Evolutionary conservation across 1,140 invertebrate genomes (phyloP), one percentile per base, ranked within the genome.

Genomic region (Drosophila ohnishii): DNA sequence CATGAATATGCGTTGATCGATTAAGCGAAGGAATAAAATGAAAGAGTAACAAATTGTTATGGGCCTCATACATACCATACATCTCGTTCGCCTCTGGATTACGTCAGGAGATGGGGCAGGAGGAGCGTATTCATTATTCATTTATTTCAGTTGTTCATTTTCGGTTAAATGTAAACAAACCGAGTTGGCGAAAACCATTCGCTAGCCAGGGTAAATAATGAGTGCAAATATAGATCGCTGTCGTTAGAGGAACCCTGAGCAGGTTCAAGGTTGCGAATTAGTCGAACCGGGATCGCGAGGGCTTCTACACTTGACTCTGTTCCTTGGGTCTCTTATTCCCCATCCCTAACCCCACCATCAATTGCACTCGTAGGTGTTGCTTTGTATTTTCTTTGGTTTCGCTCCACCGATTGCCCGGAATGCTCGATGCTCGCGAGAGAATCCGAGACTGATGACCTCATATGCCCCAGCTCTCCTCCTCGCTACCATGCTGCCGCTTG

Each of bases 1-100:
- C 57, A 59, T 78, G 78, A 73, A 79, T 87, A 73, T 84, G 69
- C 70, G 70, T 60, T 80, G 84, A 88, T 80, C 84, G 84, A 88
- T 89, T 80, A 84, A 70, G 67, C 60, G 60, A 73, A 61, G 61
- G 47, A 81, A 73, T 75, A 67, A 85, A 77, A 77, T 67, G 77
- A 62, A 74, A 69, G 66, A 83, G 50, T 75, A 79, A 79, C 74
- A 82, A 86, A 87, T 87, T 87, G 62, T 79, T 66, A 67, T 34
- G 35, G 44, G 40, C 40, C 59, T 10, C 32, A 51, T 51, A 9
- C 16, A 53, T 35, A 14, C 50, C 28, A 28, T 67, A 45, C n/a
- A 50, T 42, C 63, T 37, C 45, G 42, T n/a, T 39, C 10, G 60
- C 61, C 34, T 39, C 30, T 8, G 28, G 28, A 63, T 34, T 59